A percentile compares a stretch with the other conserved stretches of the same genome.
These are phyloP conservation scores for Rhinella marina DNA, from an alignment of 2,797 vertebrate genomes.

Conservation along the genomic window DNA sequence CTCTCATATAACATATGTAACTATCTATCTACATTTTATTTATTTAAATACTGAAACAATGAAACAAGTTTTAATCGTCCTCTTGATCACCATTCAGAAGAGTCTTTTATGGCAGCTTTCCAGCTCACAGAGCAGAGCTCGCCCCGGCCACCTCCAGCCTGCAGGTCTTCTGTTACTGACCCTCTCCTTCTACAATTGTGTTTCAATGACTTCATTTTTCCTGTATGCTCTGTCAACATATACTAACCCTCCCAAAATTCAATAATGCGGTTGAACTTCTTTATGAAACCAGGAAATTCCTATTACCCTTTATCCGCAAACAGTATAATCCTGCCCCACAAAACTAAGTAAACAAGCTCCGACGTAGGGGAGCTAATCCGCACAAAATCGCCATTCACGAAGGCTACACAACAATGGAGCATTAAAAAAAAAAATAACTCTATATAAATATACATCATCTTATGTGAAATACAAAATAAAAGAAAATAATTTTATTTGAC, in stretches of 20 bases:
- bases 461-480: neutral
- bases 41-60: neutral
- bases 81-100: neutral
- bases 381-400: slow-evolving; percentile 7
- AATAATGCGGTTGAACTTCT: slow-evolving; percentile 44
- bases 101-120: neutral
- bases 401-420: neutral
- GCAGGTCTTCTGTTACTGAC: slow-evolving; percentile 53
- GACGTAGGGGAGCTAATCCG: slow-evolving; percentile 4
- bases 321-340: slow-evolving; percentile 34
- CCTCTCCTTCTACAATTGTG: slow-evolving; percentile 49
- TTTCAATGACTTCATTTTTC: slow-evolving; percentile 59
- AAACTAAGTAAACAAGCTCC: slow-evolving; percentile 52
- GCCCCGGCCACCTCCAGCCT: slow-evolving; percentile 4
- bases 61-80: neutral
- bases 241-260: slow-evolving; percentile 46
- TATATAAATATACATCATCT: slow-evolving; percentile 72
- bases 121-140: neutral
- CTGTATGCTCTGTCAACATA: slow-evolving; percentile 54
- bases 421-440: neutral
- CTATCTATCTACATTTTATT: neutral
- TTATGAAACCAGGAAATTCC: slow-evolving; percentile 51
- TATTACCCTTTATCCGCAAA: slow-evolving; percentile 52
- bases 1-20: neutral
- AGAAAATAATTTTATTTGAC: slow-evolving; percentile 65